phyloP scores from a whole-genome alignment of 2,797 vertebrate species.

The Urosaurus nigricauda region DNA sequence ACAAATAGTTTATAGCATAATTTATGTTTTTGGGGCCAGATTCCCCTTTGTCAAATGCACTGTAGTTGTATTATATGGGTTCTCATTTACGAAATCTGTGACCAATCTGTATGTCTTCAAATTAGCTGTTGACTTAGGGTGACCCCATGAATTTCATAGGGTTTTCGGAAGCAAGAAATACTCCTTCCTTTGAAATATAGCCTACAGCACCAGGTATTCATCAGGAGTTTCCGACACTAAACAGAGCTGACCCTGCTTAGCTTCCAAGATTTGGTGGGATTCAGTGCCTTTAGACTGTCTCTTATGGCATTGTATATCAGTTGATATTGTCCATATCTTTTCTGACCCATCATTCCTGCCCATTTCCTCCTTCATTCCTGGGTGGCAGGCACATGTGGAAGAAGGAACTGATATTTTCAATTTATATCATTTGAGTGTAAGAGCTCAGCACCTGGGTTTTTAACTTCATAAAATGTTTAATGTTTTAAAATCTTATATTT shows the following conservation, averaged over 20 bases:
- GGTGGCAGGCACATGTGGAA: not conserved
- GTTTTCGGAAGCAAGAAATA: no score
- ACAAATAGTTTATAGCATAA: constrained; percentile 6
- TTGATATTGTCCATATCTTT: not conserved
- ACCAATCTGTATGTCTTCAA: no score
- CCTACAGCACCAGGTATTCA: no score
- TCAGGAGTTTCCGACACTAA: no score
- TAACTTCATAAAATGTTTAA: no score
- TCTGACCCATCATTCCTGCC: not conserved
- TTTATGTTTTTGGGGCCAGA: not conserved
- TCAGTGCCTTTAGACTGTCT: no score
- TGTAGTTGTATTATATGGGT: not conserved
- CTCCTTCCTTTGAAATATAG: no score
- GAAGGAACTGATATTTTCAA: not conserved
- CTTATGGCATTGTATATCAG: not conserved
- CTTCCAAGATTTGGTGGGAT: no score
- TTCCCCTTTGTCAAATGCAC: not conserved
- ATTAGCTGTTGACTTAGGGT: no score
- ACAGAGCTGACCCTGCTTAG: no score
- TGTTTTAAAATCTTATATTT: not conserved
- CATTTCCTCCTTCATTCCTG: not conserved
- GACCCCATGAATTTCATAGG: no score
- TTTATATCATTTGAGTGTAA: not conserved
- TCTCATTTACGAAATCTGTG: not conserved
- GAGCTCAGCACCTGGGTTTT: not conserved